These are phyloP conservation scores for Semibalanus balanoides DNA, from an alignment of 1,140 invertebrate genomes.

Conservation along the genomic window DNA sequence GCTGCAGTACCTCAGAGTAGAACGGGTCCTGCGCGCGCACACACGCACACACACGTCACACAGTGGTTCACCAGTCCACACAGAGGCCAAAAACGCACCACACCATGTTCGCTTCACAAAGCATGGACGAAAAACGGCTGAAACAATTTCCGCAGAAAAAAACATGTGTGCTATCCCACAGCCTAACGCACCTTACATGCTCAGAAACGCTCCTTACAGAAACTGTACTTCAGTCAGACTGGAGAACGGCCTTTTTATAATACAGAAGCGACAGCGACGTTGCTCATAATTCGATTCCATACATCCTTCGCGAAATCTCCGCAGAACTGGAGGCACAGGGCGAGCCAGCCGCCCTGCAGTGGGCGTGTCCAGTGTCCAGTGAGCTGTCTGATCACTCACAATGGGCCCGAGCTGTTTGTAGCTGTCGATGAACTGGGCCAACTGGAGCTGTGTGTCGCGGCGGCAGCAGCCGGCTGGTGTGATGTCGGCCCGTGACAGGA, in stretches of 20 bases:
- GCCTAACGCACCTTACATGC: no score
- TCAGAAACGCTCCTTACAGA: no score
- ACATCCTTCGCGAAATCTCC: no score
- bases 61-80: conserved; percentile 14
- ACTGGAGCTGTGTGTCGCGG: conserved; percentile 57
- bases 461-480: conserved; percentile 58
- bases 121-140: conserved; percentile 24
- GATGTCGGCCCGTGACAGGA: conserved; percentile 54
- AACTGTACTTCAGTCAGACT: no score
- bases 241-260: no score
- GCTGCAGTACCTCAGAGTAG: conserved; percentile 62
- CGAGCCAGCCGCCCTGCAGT: no score
- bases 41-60: no score
- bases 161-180: conserved; percentile 16
- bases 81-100: conserved; percentile 7
- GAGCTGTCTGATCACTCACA: no score
- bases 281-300: no score
- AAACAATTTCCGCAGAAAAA: conserved; percentile 21
- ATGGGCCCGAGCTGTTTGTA: conserved; percentile 70
- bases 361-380: no score
- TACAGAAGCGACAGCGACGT: no score
- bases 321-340: no score
- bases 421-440: conserved; percentile 68
- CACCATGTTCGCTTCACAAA: conserved; percentile 13
- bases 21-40: conserved; percentile 46